Evolutionary conservation across 2,113 vertebrate genomes (phyloP).

Genomic region (Epinephelus cyanopodus): DNA sequence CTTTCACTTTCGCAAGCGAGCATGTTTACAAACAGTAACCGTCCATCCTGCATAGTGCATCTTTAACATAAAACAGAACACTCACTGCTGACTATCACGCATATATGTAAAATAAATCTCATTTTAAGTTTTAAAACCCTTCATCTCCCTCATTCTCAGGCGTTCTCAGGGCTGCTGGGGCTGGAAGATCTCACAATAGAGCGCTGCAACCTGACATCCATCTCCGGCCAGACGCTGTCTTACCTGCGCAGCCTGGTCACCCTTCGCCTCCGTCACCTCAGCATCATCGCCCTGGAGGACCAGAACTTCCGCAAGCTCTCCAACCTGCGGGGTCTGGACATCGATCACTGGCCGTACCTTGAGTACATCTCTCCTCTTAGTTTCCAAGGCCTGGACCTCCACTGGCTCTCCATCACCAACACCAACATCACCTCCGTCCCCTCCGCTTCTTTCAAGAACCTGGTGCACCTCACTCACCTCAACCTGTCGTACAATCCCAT

Average conservation of each 20-base stretch:
- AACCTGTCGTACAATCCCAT: slow-evolving; percentile 98
- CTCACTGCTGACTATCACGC: not conserved
- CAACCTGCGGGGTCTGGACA: slow-evolving; percentile 91
- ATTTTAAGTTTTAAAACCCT: not conserved
- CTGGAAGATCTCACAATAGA: slow-evolving; percentile 94
- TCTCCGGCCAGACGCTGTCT: slow-evolving; percentile 93
- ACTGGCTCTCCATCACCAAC: slow-evolving; percentile 94
- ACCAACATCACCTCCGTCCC: slow-evolving; percentile 95
- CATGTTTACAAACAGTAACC: too few species aligned
- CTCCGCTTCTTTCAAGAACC: slow-evolving; percentile 90
- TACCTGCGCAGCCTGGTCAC: slow-evolving; percentile 92
- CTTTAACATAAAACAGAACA: not conserved
- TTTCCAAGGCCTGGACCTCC: slow-evolving; percentile 95
- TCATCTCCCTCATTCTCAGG: slow-evolving; percentile 66
- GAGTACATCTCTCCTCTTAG: slow-evolving; percentile 92
- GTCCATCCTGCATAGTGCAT: too few species aligned
- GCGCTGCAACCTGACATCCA: slow-evolving; percentile 94
- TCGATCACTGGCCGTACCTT: slow-evolving; percentile 93
- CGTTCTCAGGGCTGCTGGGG: slow-evolving; percentile 92
- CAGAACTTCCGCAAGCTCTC: slow-evolving; percentile 93
- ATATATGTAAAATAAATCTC: not conserved
- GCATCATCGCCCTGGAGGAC: slow-evolving; percentile 91
- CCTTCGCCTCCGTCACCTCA: slow-evolving; percentile 92
- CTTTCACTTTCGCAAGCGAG: too few species aligned
- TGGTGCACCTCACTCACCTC: slow-evolving; percentile 92